These are phyloP conservation scores for Physocephala rufipes DNA, from an alignment of 2,888 invertebrate genomes.

Conservation along the genomic window DNA sequence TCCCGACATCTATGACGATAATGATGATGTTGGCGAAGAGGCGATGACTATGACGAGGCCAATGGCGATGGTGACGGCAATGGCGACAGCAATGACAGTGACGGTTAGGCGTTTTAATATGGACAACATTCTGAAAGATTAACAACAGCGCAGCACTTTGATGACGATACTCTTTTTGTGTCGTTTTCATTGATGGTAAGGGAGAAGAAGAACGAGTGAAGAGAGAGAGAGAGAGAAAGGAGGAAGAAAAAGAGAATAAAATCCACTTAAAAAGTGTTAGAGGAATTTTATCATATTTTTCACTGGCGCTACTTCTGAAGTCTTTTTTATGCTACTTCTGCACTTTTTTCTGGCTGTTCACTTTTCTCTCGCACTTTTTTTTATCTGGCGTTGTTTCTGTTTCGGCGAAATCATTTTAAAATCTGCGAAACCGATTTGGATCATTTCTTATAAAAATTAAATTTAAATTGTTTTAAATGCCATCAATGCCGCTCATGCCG, in stretches of 20 bases:
- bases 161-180: not conserved
- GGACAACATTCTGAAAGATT: not conserved
- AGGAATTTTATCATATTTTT: not conserved
- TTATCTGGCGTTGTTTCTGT: not conserved
- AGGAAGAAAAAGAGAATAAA: too few relatives aligned
- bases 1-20: not conserved
- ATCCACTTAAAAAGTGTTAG: not conserved
- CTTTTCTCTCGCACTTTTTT: too few relatives aligned
- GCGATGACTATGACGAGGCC: too few relatives aligned
- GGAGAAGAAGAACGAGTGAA: not conserved
- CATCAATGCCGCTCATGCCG: not conserved
- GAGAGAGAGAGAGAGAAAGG: not conserved
- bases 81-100: not conserved
- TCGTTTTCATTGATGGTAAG: not conserved
- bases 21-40: constrained; percentile 13
- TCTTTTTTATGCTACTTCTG: too few relatives aligned
- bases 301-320: too few relatives aligned
- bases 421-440: not conserved
- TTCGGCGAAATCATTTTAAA: not conserved
- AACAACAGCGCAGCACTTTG: not conserved
- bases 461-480: not conserved
- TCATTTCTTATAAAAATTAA: not conserved
- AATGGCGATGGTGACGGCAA: not conserved
- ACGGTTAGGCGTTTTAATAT: not conserved
- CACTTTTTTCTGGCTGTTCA: too few relatives aligned